Percentiles rank a stretch among this genome's conserved stretches.
phyloP scores from a whole-genome alignment of 2,113 vertebrate species.

The Prinia subflava region DNA sequence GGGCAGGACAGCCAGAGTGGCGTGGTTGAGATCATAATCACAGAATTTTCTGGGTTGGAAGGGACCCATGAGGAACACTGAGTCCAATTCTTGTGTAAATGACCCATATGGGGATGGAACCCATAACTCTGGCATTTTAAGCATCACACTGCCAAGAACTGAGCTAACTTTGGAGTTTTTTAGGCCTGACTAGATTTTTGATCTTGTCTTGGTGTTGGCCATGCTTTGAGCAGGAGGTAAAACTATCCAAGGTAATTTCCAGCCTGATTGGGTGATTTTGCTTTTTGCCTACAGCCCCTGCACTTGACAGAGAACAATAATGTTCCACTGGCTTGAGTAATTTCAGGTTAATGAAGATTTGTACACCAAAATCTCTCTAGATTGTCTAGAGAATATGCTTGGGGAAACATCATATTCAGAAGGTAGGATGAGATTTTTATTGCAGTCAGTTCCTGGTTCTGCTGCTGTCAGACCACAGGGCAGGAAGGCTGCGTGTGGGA shows the following conservation, averaged over 20 bases:
- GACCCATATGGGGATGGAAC: not conserved
- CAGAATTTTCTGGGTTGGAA: not conserved
- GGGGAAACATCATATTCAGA: not conserved
- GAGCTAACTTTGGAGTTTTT: not conserved
- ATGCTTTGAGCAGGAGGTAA: not conserved
- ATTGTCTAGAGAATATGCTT: not conserved
- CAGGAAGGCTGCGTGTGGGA: not conserved
- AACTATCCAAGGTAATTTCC: not conserved
- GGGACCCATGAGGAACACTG: not conserved
- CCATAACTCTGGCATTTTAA: not conserved
- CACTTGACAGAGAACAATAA: not conserved
- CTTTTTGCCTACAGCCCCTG: not conserved
- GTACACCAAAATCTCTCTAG: accelerated
- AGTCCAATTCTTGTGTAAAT: not conserved
- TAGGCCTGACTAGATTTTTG: not conserved
- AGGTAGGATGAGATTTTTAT: not conserved
- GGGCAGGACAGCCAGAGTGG: too few relatives aligned
- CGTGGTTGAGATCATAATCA: accelerated
- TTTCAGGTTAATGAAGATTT: not conserved
- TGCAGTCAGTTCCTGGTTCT: not conserved
- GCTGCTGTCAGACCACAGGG: not conserved
- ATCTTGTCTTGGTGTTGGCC: not conserved
- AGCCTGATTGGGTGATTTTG: not conserved
- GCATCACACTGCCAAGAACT: not conserved
- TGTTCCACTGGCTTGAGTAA: accelerated